Conservation (phyloP, 2,797 vertebrate genomes). For the Diglossa cyanea region DNA sequence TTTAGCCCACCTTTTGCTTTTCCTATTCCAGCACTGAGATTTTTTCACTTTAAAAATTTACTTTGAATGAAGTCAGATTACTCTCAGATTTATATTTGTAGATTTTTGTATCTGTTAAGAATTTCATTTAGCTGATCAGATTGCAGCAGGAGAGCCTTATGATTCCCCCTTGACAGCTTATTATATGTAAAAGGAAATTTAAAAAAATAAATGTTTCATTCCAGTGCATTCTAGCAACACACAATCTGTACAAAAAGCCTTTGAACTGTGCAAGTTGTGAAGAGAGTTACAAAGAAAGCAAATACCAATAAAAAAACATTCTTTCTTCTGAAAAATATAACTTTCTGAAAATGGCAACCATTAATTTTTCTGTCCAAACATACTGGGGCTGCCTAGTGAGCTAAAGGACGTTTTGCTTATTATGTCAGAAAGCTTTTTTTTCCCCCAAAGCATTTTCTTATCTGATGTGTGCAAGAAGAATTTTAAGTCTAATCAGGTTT, state of each 20-base stretch:
- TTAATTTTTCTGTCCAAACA: constrained; percentile 26
- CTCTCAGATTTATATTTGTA: background rate
- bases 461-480: background rate
- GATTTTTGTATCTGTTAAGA: background rate
- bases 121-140: background rate
- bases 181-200: constrained; percentile 28
- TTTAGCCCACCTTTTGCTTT: background rate
- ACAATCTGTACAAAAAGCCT: background rate
- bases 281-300: background rate
- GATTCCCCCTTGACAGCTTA: background rate
- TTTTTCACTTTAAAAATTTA: background rate
- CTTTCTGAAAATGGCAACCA: background rate
- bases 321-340: background rate
- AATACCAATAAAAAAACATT: background rate
- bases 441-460: background rate
- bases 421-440: background rate
- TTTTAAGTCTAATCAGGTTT: background rate
- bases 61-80: background rate
- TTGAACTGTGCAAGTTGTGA: background rate
- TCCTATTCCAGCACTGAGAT: background rate
- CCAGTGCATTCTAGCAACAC: background rate
- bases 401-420: background rate
- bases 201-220: constrained; percentile 42
- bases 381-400: background rate
- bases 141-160: background rate